These are phyloP conservation scores for Akabosia matsudoensis DNA, from an alignment of 1,140 invertebrate species.

Conservation along the genomic window DNA sequence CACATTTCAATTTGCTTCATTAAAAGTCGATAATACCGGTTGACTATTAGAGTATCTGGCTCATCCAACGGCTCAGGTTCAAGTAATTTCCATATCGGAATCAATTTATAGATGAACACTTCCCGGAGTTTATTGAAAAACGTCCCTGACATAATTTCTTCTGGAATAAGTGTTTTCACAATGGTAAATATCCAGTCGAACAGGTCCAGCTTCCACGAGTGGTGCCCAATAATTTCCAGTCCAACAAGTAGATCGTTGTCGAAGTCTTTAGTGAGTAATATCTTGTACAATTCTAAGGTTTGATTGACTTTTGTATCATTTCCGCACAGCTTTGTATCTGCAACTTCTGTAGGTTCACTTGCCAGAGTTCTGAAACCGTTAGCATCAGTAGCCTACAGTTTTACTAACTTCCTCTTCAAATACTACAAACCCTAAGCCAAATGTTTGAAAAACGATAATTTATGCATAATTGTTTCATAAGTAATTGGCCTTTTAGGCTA, in stretches of 20 bases:
- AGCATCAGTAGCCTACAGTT: too few species aligned
- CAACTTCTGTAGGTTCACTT: too few species aligned
- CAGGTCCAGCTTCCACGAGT: not conserved
- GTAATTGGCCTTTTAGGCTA: not conserved
- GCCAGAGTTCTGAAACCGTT: too few species aligned
- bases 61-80: too few species aligned
- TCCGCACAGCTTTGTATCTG: not conserved
- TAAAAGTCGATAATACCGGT: too few species aligned
- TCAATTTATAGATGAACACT: not conserved
- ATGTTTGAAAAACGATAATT: too few species aligned
- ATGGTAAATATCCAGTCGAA: not conserved
- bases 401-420: too few species aligned
- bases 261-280: not conserved
- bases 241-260: not conserved
- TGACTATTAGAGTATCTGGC: too few species aligned
- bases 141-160: not conserved
- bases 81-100: not conserved
- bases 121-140: not conserved
- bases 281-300: not conserved
- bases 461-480: too few species aligned
- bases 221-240: not conserved
- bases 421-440: too few species aligned
- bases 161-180: not conserved
- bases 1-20: too few species aligned
- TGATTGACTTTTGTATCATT: not conserved